Percentiles rank a stretch among this genome's conserved stretches.
Evolutionary conservation across 2,113 vertebrate species (phyloP).

Genomic region (Microtus pennsylvanicus): DNA sequence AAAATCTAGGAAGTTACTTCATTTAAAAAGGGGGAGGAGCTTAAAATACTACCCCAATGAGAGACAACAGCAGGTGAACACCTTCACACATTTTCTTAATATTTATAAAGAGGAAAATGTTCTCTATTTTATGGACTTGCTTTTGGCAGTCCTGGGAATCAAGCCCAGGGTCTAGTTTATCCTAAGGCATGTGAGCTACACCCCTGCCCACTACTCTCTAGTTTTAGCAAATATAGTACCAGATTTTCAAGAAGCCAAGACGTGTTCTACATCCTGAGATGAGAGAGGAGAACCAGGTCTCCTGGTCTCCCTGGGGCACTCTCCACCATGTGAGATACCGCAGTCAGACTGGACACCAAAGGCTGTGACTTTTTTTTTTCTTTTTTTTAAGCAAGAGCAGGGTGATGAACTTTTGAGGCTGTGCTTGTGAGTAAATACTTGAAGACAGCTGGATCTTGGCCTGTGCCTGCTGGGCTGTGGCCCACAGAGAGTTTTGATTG

Average conservation of each 20-base stretch:
- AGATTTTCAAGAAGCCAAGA: not conserved
- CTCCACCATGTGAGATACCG: not conserved
- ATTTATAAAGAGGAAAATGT: not conserved
- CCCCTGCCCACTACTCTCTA: not conserved
- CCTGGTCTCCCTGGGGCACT: not conserved
- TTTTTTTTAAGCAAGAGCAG: not conserved
- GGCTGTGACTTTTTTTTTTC: not conserved
- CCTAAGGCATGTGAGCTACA: not conserved
- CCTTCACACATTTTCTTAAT: not conserved
- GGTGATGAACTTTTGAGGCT: not conserved
- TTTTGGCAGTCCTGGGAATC: not conserved
- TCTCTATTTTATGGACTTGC: not conserved
- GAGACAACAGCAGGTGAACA: not conserved
- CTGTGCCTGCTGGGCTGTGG: not conserved
- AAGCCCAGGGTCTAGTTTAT: not conserved
- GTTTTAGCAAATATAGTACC: not conserved
- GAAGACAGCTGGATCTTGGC: not conserved
- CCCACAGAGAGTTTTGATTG: not conserved
- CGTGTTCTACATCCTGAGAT: not conserved
- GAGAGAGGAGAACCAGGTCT: not conserved
- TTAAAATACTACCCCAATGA: not conserved
- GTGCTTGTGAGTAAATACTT: constrained; percentile 2
- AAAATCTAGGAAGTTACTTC: not conserved
- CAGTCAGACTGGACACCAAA: not conserved
- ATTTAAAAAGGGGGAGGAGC: not conserved